Evolutionary conservation across 2,113 vertebrate genomes (phyloP), one percentile per base, ranked within the genome.

Genomic region (Brachyhypopomus gauderio): DNA sequence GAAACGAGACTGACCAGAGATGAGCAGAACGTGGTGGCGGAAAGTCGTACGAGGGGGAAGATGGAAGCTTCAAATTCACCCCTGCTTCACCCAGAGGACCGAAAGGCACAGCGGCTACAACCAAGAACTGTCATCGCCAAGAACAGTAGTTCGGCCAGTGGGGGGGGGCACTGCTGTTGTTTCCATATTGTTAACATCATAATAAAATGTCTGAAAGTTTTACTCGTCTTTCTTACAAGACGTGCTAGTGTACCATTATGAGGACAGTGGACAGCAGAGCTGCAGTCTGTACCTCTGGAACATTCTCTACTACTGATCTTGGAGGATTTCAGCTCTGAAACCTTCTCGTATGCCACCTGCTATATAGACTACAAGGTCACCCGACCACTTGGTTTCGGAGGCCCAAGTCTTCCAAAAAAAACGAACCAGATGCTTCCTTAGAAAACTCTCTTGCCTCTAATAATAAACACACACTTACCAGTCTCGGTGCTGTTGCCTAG

Each of bases 401-500:
- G 5, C 41, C 20, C 56, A 17, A 70, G 34, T 77, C 72, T 12
- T 52, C 16, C 22, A 41, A 75, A 70, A 75, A 70, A 55, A 66
- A 23, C 34, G 34, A 36, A 78, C 71, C 85, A 72, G 84, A 76
- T 75, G 11, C 72, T 62, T 71, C 36, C 74, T 58, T 79, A n/a
- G 41, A 82, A 64, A 72, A 75, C 34, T 85, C 72, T 72, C 27
- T 41, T 56, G 62, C 22, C 30, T 67, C 64, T 72, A 56, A 72
- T 41, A 78, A 81, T 72, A 86, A 66, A 81, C 62, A 36, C 75
- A 60, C 66, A 69, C n/a, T 55, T 72, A 56, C 69, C 67, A 86
- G 78, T 87, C 89, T 85, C 25, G 45, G 82, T 90, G 81, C 83
- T 78, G 92, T 93, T 92, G 84, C 91, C 90, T 76, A 91, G 91